Conservation (phyloP, 2,888 invertebrate genomes). For the Julus scandinavius region DNA sequence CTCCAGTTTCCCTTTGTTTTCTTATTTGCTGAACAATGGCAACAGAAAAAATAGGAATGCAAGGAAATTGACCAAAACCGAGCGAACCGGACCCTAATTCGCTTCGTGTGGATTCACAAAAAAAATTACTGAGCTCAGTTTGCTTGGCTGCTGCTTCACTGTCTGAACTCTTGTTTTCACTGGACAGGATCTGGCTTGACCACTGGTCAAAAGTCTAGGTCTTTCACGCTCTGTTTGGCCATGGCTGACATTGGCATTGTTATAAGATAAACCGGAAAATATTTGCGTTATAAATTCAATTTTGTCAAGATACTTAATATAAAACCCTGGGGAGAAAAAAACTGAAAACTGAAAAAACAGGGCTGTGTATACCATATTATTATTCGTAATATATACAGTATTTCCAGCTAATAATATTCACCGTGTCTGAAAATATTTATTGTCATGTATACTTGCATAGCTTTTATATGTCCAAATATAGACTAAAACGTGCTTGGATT, state of each 20-base stretch:
- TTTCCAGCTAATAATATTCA: too few species aligned
- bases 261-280: neutral
- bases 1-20: conserved; percentile 12
- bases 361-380: too few species aligned
- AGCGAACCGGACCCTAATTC: neutral
- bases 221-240: neutral
- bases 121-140: neutral
- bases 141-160: too few species aligned
- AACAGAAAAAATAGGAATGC: neutral
- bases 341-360: too few species aligned
- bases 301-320: neutral
- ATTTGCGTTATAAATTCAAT: neutral
- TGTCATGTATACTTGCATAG: too few species aligned
- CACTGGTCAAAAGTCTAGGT: neutral
- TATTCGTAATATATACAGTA: too few species aligned
- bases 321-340: too few species aligned
- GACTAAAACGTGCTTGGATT: too few species aligned
- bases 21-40: neutral
- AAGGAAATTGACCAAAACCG: neutral
- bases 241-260: too few species aligned
- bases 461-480: too few species aligned
- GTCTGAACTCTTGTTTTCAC: neutral
- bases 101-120: neutral
- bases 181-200: neutral
- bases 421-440: too few species aligned